Evolutionary conservation across 2,113 vertebrate genomes (phyloP), one percentile per base, ranked within the genome.

Genomic region (Tretioscincus oriximinensis): DNA sequence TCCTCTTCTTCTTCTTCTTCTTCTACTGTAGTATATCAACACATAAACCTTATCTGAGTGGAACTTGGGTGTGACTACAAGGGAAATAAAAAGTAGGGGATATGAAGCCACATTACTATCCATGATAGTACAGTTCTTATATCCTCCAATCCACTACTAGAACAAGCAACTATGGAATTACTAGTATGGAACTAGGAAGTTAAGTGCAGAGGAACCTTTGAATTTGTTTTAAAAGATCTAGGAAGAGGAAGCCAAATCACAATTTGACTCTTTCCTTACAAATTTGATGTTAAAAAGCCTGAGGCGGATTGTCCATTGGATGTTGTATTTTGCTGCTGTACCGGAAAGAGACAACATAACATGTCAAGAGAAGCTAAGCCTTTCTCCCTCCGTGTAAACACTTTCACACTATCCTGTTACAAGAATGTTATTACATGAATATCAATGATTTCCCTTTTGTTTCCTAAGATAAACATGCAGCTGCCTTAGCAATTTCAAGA

Each of bases 361-460:
- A 75, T 68, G 73, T 74, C 64, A 75, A 79, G 31, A 75, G 72
- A 69, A 78, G 35, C 1, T 84, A 71, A 77, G 74, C 9, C 76
- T 14, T 64, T 21, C 9, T 70, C 5, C 82, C 70, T 81, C 49
- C 61, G 29, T 60, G 47, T 63, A 88, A 86, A 66, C 60, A 79
- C 45, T 73, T 73, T 83, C 70, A 78, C 9, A 60, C 6, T 82
- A 77, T 83, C 77, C 24, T 67, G 26, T 78, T 80, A 76, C 70
- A 74, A 82, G 64, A 75, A 78, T 75, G 71, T 79, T 84, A 79
- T 84, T 84, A 74, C 35, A 69, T 35, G 58, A 84, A 74, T 84
- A 51, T 84, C 77, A 79, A 41, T 84, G 65, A 63, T 84, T 64
- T 69, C 71, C 51, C 64, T 21, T 69, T 61, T 63, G 70, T 61